Evolutionary conservation across 2,888 invertebrate species (phyloP).

Genomic region (Agrochola circellaris): DNA sequence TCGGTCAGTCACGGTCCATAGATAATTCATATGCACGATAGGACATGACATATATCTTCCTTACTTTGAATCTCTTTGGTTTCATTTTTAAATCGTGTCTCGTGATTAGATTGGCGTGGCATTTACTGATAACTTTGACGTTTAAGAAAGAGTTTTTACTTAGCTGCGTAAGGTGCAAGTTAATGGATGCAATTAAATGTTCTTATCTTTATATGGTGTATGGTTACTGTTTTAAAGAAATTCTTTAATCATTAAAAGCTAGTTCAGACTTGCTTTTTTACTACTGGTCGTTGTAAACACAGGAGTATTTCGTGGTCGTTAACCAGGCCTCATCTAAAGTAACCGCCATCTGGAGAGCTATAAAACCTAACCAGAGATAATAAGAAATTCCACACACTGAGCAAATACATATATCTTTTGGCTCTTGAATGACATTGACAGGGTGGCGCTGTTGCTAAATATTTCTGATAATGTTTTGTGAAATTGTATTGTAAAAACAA

Average conservation of each 20-base stretch:
- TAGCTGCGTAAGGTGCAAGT: conserved; percentile 46
- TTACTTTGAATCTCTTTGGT: conserved; percentile 68
- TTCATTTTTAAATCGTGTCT: conserved; percentile 74
- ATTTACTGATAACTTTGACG: conserved; percentile 74
- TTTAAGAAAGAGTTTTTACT: conserved; percentile 66
- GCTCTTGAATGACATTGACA: neutral
- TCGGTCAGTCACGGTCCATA: conserved; percentile 82
- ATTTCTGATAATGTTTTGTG: neutral
- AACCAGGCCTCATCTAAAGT: neutral
- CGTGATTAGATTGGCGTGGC: conserved; percentile 75
- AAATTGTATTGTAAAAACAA: neutral
- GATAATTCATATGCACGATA: conserved; percentile 79
- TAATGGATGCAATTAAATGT: conserved; percentile 53
- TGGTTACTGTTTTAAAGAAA: conserved; percentile 45
- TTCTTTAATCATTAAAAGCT: conserved; percentile 28
- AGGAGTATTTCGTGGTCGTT: neutral
- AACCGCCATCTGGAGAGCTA: neutral
- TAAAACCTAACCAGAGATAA: neutral
- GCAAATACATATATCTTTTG: neutral
- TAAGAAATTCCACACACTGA: neutral
- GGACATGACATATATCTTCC: conserved; percentile 77
- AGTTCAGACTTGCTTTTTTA: neutral
- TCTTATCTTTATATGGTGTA: conserved; percentile 43
- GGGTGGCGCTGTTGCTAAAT: neutral
- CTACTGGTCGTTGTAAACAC: neutral